phyloP scores from a whole-genome alignment of 2,113 vertebrate species.

The Microtus pennsylvanicus region DNA sequence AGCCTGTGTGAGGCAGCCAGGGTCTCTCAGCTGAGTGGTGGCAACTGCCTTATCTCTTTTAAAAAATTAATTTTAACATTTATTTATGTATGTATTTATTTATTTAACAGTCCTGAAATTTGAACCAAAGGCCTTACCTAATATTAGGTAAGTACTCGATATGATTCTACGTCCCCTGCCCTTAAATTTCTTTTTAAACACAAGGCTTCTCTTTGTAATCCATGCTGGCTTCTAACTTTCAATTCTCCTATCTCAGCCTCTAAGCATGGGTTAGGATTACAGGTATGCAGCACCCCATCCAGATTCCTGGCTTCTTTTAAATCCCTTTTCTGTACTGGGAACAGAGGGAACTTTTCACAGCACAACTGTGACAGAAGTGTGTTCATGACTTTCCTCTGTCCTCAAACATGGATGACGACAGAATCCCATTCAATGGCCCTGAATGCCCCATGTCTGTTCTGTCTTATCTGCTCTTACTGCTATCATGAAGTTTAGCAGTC shows the following conservation, averaged over 20 bases:
- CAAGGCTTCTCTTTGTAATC: no score
- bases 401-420: neutral
- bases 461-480: neutral
- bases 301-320: neutral
- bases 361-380: neutral
- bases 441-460: neutral
- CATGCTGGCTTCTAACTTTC: neutral
- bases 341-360: neutral
- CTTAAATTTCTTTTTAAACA: neutral
- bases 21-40: neutral
- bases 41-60: neutral
- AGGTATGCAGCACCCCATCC: neutral
- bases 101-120: neutral
- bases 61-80: neutral
- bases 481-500: neutral
- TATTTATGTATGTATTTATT: neutral
- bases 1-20: neutral
- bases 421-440: neutral
- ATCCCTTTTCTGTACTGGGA: neutral
- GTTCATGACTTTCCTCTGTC: neutral
- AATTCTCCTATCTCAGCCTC: neutral
- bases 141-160: fast-evolving
- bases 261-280: neutral
- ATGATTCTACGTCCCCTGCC: neutral
- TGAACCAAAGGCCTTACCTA: neutral